A percentile compares a stretch with the other conserved stretches of the same genome.
phyloP scores from a whole-genome alignment of 2,797 vertebrate genomes.

The Perodicticus potto region DNA sequence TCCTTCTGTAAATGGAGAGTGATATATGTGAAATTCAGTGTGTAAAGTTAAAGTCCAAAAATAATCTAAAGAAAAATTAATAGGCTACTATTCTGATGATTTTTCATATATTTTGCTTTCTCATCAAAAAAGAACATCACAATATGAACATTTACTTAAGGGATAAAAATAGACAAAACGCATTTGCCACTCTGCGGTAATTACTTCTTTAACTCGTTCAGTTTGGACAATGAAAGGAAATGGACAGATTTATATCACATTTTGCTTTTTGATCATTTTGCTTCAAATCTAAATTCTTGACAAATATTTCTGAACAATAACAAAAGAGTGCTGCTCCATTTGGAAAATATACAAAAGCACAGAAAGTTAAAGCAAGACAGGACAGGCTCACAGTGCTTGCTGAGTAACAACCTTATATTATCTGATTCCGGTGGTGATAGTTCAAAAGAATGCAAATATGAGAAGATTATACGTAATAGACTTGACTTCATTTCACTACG shows the following conservation, averaged over 20 bases:
- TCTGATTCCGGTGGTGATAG: background rate
- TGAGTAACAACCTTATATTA: background rate
- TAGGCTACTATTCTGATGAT: background rate
- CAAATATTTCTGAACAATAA: background rate
- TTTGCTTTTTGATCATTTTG: slow-evolving; percentile 25
- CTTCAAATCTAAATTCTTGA: slow-evolving; percentile 29
- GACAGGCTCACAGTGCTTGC: background rate
- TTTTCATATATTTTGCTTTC: slow-evolving; percentile 29
- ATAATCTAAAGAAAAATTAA: slow-evolving; percentile 43
- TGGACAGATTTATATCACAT: background rate
- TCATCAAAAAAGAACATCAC: background rate
- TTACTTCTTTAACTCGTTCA: background rate
- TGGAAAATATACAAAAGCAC: slow-evolving; percentile 40
- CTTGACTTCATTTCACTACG: background rate
- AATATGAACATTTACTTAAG: slow-evolving; percentile 17
- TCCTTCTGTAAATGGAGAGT: background rate
- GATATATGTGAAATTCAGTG: background rate
- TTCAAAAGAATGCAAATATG: slow-evolving; percentile 39
- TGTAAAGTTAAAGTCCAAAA: background rate
- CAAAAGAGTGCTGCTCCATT: background rate
- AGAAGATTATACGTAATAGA: background rate
- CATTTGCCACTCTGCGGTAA: background rate
- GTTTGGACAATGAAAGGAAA: slow-evolving; percentile 33
- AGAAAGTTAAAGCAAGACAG: background rate
- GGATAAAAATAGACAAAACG: background rate